Conservation (phyloP, 2,888 invertebrate species). For the Temnothorax unifasciatus region DNA sequence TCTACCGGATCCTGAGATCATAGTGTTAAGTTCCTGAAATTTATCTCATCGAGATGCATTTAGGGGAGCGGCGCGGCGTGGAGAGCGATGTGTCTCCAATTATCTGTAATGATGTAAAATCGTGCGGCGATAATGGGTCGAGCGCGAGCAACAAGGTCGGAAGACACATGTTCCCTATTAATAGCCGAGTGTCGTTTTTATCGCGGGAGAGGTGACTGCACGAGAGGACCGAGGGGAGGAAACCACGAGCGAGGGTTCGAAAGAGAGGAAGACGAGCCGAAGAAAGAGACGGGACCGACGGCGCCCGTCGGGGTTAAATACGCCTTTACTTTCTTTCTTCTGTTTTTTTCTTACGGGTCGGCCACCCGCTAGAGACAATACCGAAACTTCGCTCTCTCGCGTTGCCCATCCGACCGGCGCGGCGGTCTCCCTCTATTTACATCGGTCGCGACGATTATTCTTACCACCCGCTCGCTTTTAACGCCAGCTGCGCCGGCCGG, state of each 20-base stretch:
- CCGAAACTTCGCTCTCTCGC: slow-evolving; percentile 66
- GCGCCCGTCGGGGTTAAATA: slow-evolving; percentile 78
- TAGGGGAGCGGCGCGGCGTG: neutral
- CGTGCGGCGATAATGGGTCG: slow-evolving; percentile 79
- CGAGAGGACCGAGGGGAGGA: slow-evolving; percentile 6
- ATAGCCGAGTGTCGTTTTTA: slow-evolving; percentile 78
- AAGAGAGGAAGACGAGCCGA: slow-evolving; percentile 26
- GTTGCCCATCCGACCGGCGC: neutral
- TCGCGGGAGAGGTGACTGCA: slow-evolving; percentile 44
- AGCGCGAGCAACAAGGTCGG: slow-evolving; percentile 62
- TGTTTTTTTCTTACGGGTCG: slow-evolving; percentile 68
- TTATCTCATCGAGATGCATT: neutral
- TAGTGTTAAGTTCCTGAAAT: slow-evolving; percentile 37
- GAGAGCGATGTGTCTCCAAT: slow-evolving; percentile 74
- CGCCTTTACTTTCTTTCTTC: slow-evolving; percentile 39
- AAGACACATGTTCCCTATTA: slow-evolving; percentile 81
- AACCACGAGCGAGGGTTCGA: slow-evolving; percentile 19
- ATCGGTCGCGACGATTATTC: slow-evolving; percentile 64
- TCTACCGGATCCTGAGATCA: neutral
- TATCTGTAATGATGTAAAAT: slow-evolving; percentile 83
- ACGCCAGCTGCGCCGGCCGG: slow-evolving; percentile 54
- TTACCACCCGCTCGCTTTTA: slow-evolving; percentile 65
- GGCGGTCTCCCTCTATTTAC: slow-evolving; percentile 52
- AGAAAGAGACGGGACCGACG: slow-evolving; percentile 60
- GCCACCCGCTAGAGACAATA: slow-evolving; percentile 75